Conservation (phyloP, 1,140 invertebrate species). For the Tigriopus japonicus region DNA sequence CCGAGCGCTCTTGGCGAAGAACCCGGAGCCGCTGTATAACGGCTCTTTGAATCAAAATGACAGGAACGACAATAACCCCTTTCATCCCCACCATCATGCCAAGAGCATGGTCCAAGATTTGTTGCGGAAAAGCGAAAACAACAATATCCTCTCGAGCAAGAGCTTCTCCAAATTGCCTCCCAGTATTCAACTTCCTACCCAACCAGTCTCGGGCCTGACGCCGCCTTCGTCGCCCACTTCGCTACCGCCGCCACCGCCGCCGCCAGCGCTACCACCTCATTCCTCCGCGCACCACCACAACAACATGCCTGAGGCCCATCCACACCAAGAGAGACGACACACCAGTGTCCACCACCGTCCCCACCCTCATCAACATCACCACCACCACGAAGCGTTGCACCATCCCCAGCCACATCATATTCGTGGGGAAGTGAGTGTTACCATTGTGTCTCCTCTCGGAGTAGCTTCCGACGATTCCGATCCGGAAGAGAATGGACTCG, state of each 20-base stretch:
- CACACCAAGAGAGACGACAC: too few species aligned
- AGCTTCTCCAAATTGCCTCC: not conserved
- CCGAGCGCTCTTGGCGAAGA: not conserved
- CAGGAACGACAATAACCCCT: not conserved
- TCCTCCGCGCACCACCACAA: not conserved
- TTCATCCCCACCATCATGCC: not conserved
- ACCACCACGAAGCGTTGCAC: too few species aligned
- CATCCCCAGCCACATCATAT: not conserved
- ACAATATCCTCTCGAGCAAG: constrained; percentile 9
- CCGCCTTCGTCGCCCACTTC: constrained; percentile 1
- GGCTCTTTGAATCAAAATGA: too few species aligned
- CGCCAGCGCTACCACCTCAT: too few species aligned
- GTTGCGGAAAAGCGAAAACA: not conserved
- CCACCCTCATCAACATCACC: too few species aligned
- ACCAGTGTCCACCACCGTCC: too few species aligned
- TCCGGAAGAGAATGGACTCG: not conserved
- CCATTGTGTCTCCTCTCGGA: not conserved
- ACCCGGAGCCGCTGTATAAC: not conserved
- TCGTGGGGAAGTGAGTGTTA: not conserved
- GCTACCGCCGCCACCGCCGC: too few species aligned
- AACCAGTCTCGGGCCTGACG: not conserved
- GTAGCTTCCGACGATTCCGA: not conserved
- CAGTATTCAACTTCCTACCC: not conserved
- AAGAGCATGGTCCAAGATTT: too few species aligned
- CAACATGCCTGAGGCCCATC: not conserved